Percentiles rank a stretch among this genome's conserved stretches.
These are phyloP conservation scores for Rhagoletis pomonella DNA, from an alignment of 1,140 invertebrate species.

Conservation along the genomic window DNA sequence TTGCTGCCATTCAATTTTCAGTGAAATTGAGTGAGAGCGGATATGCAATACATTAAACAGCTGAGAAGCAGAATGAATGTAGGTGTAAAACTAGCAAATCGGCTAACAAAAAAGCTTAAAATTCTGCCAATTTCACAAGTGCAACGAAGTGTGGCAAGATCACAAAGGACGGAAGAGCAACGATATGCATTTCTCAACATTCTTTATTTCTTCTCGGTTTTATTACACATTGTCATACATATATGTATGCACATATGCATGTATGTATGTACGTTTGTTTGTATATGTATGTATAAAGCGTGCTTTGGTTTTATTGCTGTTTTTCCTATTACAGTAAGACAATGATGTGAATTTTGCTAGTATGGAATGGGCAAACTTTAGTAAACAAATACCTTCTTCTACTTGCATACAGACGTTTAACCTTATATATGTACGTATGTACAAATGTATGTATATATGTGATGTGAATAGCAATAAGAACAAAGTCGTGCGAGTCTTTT, in stretches of 20 bases:
- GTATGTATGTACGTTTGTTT: not conserved
- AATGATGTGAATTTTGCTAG: slow-evolving; percentile 23
- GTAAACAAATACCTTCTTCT: slow-evolving; percentile 5
- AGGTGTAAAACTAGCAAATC: slow-evolving; percentile 18
- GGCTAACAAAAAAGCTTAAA: not conserved
- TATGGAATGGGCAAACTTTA: not conserved
- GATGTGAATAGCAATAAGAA: not conserved
- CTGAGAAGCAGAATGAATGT: not conserved
- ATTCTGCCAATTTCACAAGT: slow-evolving; percentile 47
- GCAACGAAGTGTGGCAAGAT: slow-evolving; percentile 28
- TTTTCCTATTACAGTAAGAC: not conserved
- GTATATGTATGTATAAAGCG: not conserved
- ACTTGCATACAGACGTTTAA: not conserved
- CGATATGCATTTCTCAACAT: slow-evolving; percentile 21
- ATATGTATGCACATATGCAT: no score
- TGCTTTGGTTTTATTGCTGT: slow-evolving; percentile 20
- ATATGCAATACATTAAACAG: slow-evolving; percentile 47
- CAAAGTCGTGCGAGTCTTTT: not conserved
- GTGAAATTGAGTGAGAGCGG: slow-evolving; percentile 47
- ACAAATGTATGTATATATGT: not conserved
- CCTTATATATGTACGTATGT: not conserved
- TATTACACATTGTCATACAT: not conserved
- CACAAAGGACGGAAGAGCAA: not conserved
- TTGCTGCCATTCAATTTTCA: not conserved
- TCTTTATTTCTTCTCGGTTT: not conserved